phyloP scores from a whole-genome alignment of 2,888 invertebrate species.

The Oscheius sp. region DNA sequence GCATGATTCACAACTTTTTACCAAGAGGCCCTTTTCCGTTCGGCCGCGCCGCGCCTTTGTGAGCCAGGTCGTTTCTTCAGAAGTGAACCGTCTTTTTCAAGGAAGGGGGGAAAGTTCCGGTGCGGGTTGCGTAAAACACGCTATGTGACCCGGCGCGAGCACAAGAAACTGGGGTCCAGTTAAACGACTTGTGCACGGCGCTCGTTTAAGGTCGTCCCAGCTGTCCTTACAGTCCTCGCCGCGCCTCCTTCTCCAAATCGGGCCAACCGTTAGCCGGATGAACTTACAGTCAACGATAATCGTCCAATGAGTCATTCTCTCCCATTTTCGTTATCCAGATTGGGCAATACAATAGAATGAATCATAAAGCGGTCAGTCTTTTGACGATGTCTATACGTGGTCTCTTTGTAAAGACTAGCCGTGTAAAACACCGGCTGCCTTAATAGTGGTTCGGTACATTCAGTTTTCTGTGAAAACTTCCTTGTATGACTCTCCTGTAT shows the following conservation, averaged over 20 bases:
- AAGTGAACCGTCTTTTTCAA: no score
- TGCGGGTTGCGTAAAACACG: no score
- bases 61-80: slow-evolving; percentile 3
- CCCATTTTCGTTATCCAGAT: no score
- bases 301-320: no score
- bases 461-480: neutral
- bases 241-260: slow-evolving; percentile 7
- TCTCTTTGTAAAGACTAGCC: neutral
- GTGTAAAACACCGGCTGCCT: no score
- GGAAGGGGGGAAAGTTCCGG: no score
- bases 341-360: neutral
- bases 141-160: no score
- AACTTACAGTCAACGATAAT: no score
- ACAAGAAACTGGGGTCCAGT: slow-evolving; percentile 3
- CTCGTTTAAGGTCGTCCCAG: slow-evolving; percentile 19
- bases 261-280: slow-evolving; percentile 25
- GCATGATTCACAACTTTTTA: slow-evolving; percentile 30
- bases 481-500: no score
- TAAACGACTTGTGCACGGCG: slow-evolving; percentile 29
- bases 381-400: neutral
- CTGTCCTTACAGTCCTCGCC: no score
- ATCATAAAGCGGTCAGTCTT: neutral
- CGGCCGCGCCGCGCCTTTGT: neutral
- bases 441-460: no score
- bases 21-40: slow-evolving; percentile 9